Evolutionary conservation across 92 coral and sea anemone species (phyloP), one percentile per base, ranked within the genome.

Genomic region (Epizoanthus rinbou): DNA sequence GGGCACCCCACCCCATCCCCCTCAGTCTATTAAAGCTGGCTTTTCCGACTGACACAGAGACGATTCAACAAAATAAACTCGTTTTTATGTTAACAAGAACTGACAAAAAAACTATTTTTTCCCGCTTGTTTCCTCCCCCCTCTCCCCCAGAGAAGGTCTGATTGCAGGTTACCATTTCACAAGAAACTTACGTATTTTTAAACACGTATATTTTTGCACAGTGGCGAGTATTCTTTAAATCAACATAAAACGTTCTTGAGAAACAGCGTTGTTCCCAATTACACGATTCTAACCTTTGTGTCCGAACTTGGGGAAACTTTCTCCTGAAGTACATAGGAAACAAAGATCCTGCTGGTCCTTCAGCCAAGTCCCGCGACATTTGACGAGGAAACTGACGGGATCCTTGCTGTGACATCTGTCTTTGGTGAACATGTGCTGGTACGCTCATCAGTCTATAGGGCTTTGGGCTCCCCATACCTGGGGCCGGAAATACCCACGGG

Each of bases 371-470:
- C 43, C 25, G 82, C 10, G 82, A 60, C 39, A 78, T 5, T 19
- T 78, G 82, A 41, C 17, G 82, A n/a, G 82, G 45, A n/a, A 78
- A 14, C 28, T 78, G 82, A 41, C 72, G 82, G 11, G 73, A 66
- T 64, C 74, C 59, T 37, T 78, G 82, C 16, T 57, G 82, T 19
- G 73, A 66, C 71, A 80, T 67, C 15, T 76, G 87, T 72, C 65
- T 75, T 76, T 87, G 86, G 82, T 93, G 88, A 67, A 92, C 73
- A 50, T 93, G 91, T 24, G 91, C 94, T 24, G 97, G 97, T 63
- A 93, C 90, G 68, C 97, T 93, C 82, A 90, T 76, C 92, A 93
- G 86, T 15, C 97, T 91, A 54, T 79, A 81, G 24, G 86, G 83
- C 85, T 79, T 70, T 69, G 83, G 57, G 23, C 50, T 79, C 56